Evolutionary conservation across 2,797 vertebrate genomes (phyloP), one percentile per base, ranked within the genome.

Genomic region (Pipistrellus nathusii): DNA sequence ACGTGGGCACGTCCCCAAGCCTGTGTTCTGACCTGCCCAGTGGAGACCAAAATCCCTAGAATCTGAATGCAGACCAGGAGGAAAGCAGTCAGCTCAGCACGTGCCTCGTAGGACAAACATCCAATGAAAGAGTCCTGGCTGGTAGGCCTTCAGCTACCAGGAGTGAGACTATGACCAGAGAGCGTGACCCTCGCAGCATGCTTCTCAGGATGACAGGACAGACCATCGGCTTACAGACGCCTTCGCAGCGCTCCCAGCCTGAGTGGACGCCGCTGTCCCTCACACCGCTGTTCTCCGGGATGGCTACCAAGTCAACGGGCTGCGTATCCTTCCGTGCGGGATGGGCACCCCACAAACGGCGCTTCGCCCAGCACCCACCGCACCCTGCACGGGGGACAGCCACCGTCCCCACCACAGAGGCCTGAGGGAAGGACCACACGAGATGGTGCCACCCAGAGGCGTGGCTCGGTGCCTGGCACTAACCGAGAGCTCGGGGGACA

Each of bases 21-120:
- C 30, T 68, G 25, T 85, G 85, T 82, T 32, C 72, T 57, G 7
- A 85, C 90, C 32, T 69, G 62, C 64, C 80, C 84, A 91, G 90
- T 8, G 59, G 53, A 84, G 32, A 11, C 21, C 21, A n/a, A n/a
- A 44, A 51, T 44, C 59, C 14, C 78, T 17, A 64, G 55, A 38
- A 81, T 46, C 23, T 18, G 3, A 48, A 78, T n/a, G 25, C 6
- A 53, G 35, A 53, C 25, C 57, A 71, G n/a, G 25, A 10, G 72
- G 13, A 4, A 15, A 20, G 4, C 13, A 35, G 80, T 86, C 41
- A 23, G 5, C 12, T 14, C 13, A 76, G 25, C 66, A 53, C 35
- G 11, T 15, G 15, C 53, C 27, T 21, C n/a, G n/a, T 13, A 44
- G 10, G 83, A 21, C 51, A 15, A 82, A 53, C 30, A n/a, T 10